These are phyloP conservation scores for Melanostoma mellinum DNA, from an alignment of 2,888 invertebrate species.

Conservation along the genomic window DNA sequence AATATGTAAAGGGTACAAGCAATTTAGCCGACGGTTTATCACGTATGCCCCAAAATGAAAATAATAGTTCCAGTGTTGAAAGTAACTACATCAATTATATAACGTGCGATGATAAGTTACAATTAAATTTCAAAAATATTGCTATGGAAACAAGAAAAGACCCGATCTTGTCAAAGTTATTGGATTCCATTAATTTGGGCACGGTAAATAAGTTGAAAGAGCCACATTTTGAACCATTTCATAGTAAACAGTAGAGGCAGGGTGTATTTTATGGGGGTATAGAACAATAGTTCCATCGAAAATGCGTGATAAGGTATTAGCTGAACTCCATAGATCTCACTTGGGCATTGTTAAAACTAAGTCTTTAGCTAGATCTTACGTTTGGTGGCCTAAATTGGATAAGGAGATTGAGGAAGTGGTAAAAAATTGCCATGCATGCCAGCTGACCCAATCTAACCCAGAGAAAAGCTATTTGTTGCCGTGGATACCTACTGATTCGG, in stretches of 20 bases:
- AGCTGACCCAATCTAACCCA: conserved; percentile 18
- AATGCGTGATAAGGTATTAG: background rate
- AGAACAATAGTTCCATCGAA: conserved; percentile 4
- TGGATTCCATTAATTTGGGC: conserved; percentile 16
- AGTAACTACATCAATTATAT: background rate
- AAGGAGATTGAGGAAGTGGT: conserved; percentile 15
- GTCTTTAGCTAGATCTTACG: conserved; percentile 14
- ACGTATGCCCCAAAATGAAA: conserved; percentile 11
- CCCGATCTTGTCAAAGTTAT: conserved; percentile 14
- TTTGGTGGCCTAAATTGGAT: conserved; percentile 48
- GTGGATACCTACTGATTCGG: conserved; percentile 39
- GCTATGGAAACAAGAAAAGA: background rate
- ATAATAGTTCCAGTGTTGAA: background rate
- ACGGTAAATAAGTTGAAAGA: conserved; percentile 1
- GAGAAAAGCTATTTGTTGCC: conserved; percentile 26
- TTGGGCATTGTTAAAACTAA: conserved; percentile 22
- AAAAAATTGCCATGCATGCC: conserved; percentile 17
- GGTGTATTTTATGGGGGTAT: conserved; percentile 13
- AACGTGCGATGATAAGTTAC: no score
- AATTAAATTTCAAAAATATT: background rate
- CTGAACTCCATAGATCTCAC: conserved; percentile 24
- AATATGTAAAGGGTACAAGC: background rate
- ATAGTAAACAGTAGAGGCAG: conserved; percentile 12
- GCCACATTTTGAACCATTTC: background rate
- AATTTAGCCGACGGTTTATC: conserved; percentile 15